Percentiles rank a stretch among this genome's conserved stretches.
Evolutionary conservation across 2,797 vertebrate species (phyloP).

Genomic region (Acipenser transmontanus): DNA sequence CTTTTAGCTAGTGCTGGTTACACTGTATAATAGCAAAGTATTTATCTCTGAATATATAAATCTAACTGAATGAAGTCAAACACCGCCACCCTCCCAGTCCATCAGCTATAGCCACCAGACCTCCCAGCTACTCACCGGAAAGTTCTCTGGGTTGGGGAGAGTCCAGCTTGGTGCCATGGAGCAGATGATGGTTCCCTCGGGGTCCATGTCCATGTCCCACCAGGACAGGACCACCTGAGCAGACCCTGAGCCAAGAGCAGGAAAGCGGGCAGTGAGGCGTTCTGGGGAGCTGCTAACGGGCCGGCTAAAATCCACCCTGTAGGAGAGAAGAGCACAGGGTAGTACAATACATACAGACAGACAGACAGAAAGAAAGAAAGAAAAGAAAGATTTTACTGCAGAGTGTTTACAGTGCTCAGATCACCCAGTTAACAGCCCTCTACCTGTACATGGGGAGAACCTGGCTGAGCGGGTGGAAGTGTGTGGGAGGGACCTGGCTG

Average conservation of each 20-base stretch:
- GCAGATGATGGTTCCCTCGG: conserved; percentile 75
- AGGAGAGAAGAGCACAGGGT: conserved; percentile 1
- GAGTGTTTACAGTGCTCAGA: not conserved
- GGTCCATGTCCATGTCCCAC: conserved; percentile 98
- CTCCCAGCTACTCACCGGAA: conserved; percentile 63
- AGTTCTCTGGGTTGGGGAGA: conserved; percentile 49
- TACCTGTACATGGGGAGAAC: conserved; percentile 86
- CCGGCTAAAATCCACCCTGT: conserved; percentile 88
- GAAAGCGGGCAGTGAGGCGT: conserved; percentile 60
- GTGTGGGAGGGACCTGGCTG: conserved; percentile 70
- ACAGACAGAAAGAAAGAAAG: not conserved
- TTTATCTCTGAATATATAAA: no score
- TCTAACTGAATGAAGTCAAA: not conserved
- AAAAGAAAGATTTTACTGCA: not conserved
- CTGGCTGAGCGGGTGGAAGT: conserved; percentile 70
- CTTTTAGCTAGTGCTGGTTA: no score
- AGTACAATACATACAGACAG: not conserved
- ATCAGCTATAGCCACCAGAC: not conserved
- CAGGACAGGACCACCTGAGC: conserved; percentile 88
- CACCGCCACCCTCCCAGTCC: not conserved
- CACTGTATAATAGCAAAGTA: conserved; percentile 51
- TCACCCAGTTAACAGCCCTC: not conserved
- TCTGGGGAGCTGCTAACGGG: conserved; percentile 71
- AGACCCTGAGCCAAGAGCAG: conserved; percentile 55
- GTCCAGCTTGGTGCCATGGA: conserved; percentile 90